These are phyloP conservation scores for Uria aalge DNA, from an alignment of 2,113 vertebrate species.

Conservation along the genomic window DNA sequence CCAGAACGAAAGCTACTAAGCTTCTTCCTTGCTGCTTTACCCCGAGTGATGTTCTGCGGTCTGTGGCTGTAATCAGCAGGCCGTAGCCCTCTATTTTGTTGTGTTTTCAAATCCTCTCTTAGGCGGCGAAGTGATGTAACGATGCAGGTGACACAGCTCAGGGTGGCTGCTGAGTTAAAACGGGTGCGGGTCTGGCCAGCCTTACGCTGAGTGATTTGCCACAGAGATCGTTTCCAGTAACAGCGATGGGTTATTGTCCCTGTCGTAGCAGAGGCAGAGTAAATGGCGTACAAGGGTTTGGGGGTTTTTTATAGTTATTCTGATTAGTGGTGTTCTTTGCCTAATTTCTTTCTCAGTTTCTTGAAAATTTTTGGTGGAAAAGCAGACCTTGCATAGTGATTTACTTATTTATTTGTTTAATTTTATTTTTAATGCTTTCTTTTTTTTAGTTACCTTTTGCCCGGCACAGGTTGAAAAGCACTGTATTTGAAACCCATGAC, in stretches of 20 bases:
- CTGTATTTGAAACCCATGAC: not conserved
- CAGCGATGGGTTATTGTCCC: not conserved
- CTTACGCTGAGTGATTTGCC: not conserved
- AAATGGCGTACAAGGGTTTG: not conserved
- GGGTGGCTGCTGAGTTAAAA: not conserved
- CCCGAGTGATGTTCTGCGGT: not conserved
- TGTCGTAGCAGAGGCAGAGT: not conserved
- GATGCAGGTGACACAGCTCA: not conserved
- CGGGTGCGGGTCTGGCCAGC: not conserved
- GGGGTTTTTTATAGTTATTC: not conserved
- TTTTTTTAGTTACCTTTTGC: not conserved
- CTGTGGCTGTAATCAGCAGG: not conserved
- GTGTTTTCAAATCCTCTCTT: not conserved
- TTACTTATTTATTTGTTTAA: not conserved
- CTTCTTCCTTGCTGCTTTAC: not conserved
- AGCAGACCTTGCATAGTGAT: not conserved
- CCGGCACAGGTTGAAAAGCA: not conserved
- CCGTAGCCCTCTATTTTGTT: not conserved
- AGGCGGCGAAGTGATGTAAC: not conserved
- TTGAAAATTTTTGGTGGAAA: not conserved
- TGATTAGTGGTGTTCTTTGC: not conserved
- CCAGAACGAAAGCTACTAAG: not conserved
- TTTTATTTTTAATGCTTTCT: not conserved
- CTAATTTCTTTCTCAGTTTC: not conserved
- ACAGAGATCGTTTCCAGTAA: not conserved